Conservation (phyloP, 2,113 vertebrate genomes). For the Sander lucioperca region DNA sequence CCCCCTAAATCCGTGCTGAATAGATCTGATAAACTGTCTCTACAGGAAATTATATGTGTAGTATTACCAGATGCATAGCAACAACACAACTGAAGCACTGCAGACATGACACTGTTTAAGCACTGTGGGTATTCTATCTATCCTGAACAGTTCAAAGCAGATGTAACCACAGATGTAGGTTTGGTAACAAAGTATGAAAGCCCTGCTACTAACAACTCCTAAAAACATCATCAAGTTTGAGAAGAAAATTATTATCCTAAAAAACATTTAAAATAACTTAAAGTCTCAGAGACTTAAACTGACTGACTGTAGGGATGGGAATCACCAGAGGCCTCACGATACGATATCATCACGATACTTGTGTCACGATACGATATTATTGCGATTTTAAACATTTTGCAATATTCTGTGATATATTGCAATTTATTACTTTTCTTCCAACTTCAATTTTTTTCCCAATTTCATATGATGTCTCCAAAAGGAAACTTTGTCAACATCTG, state of each 20-base stretch:
- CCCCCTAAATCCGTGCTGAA: not conserved
- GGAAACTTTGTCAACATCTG: no score
- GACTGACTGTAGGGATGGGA: no score
- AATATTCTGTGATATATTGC: no score
- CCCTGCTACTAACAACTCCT: not conserved
- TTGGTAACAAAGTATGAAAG: not conserved
- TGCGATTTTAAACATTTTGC: no score
- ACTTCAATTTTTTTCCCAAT: no score
- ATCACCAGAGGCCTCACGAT: no score
- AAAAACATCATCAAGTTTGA: not conserved
- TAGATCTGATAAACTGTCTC: constrained; percentile 15
- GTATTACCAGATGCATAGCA: not conserved
- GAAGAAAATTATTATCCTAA: not conserved
- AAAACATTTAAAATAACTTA: not conserved
- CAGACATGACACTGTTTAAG: not conserved
- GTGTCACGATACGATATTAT: no score
- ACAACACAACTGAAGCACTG: not conserved
- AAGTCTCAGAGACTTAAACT: not conserved
- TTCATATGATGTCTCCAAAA: no score
- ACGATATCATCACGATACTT: no score
- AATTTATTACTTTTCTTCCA: no score
- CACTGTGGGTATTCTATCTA: not conserved
- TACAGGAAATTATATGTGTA: not conserved
- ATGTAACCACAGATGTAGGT: not conserved
- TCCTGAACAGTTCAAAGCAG: not conserved